Percentiles rank a stretch among this genome's conserved stretches.
phyloP scores from a whole-genome alignment of 2,797 vertebrate genomes.

The Pteropus rufus region DNA sequence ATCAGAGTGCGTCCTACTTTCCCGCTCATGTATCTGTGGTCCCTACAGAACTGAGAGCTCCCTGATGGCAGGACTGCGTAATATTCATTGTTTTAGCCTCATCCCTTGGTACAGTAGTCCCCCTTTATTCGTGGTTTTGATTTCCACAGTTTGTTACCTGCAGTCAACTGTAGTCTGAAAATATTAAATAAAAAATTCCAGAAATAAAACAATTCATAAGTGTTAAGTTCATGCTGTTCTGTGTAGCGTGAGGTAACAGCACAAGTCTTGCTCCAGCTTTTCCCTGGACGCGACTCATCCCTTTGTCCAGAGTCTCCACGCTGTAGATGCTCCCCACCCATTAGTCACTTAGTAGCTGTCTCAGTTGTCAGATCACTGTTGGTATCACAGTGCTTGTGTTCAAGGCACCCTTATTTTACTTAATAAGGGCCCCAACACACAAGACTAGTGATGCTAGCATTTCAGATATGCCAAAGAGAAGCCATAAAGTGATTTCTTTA shows the following conservation, averaged over 20 bases:
- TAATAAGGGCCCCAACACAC: background rate
- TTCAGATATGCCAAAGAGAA: background rate
- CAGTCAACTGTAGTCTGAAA: background rate
- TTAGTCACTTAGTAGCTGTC: background rate
- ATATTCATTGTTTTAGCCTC: background rate
- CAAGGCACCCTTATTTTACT: background rate
- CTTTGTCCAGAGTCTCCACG: background rate
- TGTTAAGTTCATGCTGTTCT: background rate
- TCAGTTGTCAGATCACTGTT: background rate
- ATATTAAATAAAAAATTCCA: background rate
- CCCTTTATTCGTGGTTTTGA: background rate
- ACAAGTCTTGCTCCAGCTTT: background rate
- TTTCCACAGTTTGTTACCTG: background rate
- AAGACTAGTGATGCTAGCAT: background rate
- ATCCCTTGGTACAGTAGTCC: background rate
- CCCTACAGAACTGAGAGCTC: background rate
- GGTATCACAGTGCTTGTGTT: background rate
- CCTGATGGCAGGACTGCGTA: background rate
- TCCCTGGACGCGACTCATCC: fast-evolving
- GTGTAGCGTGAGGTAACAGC: too few relatives aligned
- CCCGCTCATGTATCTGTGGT: background rate
- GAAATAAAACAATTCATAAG: background rate
- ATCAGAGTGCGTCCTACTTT: too few relatives aligned
- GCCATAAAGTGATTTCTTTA: background rate
- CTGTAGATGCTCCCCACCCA: background rate